Conservation (phyloP, 2,888 invertebrate species). For the Nomada goodeniana region DNA sequence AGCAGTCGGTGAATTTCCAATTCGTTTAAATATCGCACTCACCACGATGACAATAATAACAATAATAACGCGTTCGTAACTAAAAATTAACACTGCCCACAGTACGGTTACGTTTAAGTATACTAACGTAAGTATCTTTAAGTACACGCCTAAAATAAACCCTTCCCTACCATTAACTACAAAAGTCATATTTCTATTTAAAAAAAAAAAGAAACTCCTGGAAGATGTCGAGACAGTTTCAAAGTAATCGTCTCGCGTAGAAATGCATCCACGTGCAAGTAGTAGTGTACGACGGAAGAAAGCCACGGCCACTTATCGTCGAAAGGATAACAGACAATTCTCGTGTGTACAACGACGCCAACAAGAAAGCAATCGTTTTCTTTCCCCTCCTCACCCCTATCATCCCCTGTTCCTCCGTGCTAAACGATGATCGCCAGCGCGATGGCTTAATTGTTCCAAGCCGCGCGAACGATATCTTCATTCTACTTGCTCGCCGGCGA, state of each 20-base stretch:
- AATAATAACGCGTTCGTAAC: too few species aligned
- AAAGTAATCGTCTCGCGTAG: not conserved
- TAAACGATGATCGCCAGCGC: constrained; percentile 12
- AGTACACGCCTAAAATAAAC: too few species aligned
- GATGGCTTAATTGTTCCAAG: constrained; percentile 59
- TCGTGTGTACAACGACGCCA: not conserved
- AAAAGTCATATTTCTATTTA: too few species aligned
- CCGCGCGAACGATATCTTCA: constrained; percentile 54
- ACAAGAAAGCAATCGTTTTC: not conserved
- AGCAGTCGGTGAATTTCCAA: too few species aligned
- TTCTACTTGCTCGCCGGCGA: constrained; percentile 32
- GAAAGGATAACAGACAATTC: constrained; percentile 17
- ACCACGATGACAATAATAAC: too few species aligned
- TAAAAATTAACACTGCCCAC: too few species aligned
- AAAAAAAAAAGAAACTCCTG: too few species aligned
- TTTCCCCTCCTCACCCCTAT: not conserved
- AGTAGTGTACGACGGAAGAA: constrained; percentile 3
- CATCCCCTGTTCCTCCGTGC: not conserved
- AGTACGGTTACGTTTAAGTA: too few species aligned
- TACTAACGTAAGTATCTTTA: too few species aligned
- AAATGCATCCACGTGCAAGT: not conserved
- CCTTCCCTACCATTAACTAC: too few species aligned
- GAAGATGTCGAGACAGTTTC: too few species aligned
- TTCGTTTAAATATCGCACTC: too few species aligned
- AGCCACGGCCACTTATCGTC: constrained; percentile 42